Evolutionary conservation across 2,797 vertebrate genomes (phyloP).

Genomic region (Gadopsis bispinosus): DNA sequence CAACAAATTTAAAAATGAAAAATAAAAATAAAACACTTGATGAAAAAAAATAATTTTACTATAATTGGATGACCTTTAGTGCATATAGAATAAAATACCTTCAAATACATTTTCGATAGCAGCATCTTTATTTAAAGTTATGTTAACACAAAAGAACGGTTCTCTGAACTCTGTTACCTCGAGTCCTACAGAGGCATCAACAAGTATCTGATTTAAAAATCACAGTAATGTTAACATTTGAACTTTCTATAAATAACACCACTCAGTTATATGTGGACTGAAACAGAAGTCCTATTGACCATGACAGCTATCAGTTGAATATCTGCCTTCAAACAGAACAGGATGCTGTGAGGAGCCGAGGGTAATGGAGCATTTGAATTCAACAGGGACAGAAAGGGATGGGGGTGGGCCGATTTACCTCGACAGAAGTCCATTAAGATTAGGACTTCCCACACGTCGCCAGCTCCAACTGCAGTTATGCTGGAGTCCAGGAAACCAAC

Average conservation of each 20-base stretch:
- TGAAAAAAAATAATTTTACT: neutral
- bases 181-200: neutral
- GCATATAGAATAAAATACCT: neutral
- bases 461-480: conserved; percentile 92
- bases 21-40: neutral
- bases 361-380: conserved; percentile 38
- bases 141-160: neutral
- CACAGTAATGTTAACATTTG: conserved; percentile 4
- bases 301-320: conserved; percentile 12
- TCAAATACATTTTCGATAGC: neutral
- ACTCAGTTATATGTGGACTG: conserved; percentile 24
- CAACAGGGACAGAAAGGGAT: conserved; percentile 25
- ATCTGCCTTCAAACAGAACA: conserved; percentile 24
- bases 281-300: conserved; percentile 31
- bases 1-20: neutral
- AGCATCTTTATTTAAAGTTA: neutral
- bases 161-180: neutral
- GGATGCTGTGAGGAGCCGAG: conserved; percentile 28
- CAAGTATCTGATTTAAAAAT: neutral
- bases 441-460: conserved; percentile 97
- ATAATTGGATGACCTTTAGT: neutral
- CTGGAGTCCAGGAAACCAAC: conserved; percentile 98
- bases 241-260: conserved; percentile 33
- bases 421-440: conserved; percentile 99
- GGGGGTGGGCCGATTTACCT: conserved; percentile 81